Conservation (phyloP, 2,888 invertebrate genomes). For the Drosophila nigricruria region DNA sequence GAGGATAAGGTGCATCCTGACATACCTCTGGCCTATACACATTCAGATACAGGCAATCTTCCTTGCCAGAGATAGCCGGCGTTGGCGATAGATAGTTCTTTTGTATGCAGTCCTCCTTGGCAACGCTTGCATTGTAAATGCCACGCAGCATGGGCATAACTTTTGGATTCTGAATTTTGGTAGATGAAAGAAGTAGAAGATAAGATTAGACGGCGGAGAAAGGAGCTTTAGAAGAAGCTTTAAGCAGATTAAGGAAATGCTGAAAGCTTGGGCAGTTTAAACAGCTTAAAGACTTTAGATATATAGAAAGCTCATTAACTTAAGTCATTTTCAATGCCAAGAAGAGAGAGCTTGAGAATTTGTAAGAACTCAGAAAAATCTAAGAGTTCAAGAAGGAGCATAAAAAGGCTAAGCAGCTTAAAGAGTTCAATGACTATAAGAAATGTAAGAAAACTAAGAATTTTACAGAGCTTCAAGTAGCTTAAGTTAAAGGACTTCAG, state of each 20-base stretch:
- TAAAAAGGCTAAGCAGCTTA: neutral
- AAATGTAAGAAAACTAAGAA: neutral
- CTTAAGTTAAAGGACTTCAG: neutral
- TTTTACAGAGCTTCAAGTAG: too few relatives aligned
- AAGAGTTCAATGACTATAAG: neutral
- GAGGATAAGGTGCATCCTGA: rapidly evolving
- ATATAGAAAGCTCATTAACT: too few relatives aligned
- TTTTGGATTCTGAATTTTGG: constrained; percentile 81
- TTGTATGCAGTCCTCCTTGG: constrained; percentile 85
- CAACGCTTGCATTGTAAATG: constrained; percentile 80
- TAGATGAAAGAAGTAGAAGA: neutral
- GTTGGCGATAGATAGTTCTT: constrained; percentile 85
- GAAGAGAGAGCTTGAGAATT: too few relatives aligned
- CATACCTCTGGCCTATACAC: constrained; percentile 82
- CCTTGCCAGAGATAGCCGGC: constrained; percentile 84
- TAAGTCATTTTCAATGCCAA: too few relatives aligned
- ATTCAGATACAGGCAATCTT: constrained; percentile 87
- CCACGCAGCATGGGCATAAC: constrained; percentile 67
- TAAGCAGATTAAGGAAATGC: too few relatives aligned
- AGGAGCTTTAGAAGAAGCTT: neutral
- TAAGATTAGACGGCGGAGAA: neutral
- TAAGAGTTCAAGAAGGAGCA: neutral
- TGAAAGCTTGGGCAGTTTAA: neutral
- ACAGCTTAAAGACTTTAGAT: rapidly evolving
- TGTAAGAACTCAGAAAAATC: too few relatives aligned